Conservation (phyloP, 2,113 vertebrate genomes). For the Odontophorus gujanensis region DNA sequence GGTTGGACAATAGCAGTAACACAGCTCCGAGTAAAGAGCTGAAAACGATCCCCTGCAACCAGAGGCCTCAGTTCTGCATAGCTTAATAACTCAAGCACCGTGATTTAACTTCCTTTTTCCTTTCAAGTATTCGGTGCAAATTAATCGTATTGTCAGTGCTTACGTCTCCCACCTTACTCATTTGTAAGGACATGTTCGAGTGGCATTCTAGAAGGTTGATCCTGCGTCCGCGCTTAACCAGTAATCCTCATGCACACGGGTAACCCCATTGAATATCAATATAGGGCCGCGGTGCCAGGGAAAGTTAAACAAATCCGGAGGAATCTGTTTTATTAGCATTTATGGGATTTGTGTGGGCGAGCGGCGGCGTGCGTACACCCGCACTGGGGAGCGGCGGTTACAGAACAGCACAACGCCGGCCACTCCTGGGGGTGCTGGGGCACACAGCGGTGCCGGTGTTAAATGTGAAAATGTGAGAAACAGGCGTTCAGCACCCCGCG, state of each 20-base stretch:
- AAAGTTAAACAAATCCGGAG: constrained; percentile 54
- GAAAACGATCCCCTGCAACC: constrained; percentile 54
- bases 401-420: not conserved
- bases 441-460: not conserved
- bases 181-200: constrained; percentile 7
- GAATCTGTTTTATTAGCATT: constrained; percentile 68
- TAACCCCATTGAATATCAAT: constrained; percentile 6
- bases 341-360: constrained; percentile 57
- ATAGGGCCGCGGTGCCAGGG: not conserved
- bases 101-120: constrained; percentile 39
- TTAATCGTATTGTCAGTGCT: not conserved
- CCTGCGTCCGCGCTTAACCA: not conserved
- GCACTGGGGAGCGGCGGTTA: constrained; percentile 54
- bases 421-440: constrained; percentile 33
- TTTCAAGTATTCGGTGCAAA: not conserved
- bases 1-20: constrained; percentile 54
- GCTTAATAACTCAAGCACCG: constrained; percentile 5
- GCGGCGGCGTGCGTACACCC: constrained; percentile 24
- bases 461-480: not conserved
- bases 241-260: constrained; percentile 16
- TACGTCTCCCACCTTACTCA: not conserved
- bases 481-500: fast-evolving
- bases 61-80: constrained; percentile 45
- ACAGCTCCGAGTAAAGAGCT: constrained; percentile 52
- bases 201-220: constrained; percentile 25